Evolutionary conservation across 2,113 vertebrate species (phyloP).

Genomic region (Cygnus buccinator): DNA sequence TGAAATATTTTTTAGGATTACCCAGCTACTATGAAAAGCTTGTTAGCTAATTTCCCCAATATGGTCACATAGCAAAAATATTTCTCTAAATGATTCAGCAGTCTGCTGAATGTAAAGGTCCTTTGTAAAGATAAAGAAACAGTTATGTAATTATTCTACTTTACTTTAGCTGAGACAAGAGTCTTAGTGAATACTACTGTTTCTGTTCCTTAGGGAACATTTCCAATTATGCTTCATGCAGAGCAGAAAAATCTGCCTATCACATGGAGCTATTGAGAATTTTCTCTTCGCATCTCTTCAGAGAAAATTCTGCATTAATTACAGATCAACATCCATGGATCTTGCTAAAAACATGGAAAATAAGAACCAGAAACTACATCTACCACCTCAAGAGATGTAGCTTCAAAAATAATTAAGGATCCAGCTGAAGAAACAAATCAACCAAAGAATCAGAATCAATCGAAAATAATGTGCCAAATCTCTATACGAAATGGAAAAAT

Average conservation of each 20-base stretch:
- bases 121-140: conserved; percentile 7
- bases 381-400: not conserved
- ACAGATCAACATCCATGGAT: conserved; percentile 19
- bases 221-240: conserved; percentile 57
- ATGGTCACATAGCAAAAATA: not conserved
- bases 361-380: not conserved
- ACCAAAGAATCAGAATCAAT: not conserved
- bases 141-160: conserved; percentile 31
- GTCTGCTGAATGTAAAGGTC: not conserved
- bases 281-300: conserved; percentile 28
- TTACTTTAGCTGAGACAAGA: conserved; percentile 19
- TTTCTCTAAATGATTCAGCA: conserved; percentile 14
- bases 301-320: conserved; percentile 64
- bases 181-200: conserved; percentile 31
- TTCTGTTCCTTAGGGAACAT: conserved; percentile 44
- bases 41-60: conserved; percentile 4
- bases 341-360: conserved; percentile 2
- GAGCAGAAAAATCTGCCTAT: conserved; percentile 46
- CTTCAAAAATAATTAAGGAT: conserved; percentile 18
- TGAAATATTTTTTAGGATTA: not conserved
- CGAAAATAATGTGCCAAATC: not conserved
- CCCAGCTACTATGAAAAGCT: not conserved
- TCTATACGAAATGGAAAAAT: not conserved
- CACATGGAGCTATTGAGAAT: not conserved
- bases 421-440: not conserved